Evolutionary conservation across 2,113 vertebrate genomes (phyloP), one percentile per base, ranked within the genome.

Genomic region (Spermophilus dauricus): DNA sequence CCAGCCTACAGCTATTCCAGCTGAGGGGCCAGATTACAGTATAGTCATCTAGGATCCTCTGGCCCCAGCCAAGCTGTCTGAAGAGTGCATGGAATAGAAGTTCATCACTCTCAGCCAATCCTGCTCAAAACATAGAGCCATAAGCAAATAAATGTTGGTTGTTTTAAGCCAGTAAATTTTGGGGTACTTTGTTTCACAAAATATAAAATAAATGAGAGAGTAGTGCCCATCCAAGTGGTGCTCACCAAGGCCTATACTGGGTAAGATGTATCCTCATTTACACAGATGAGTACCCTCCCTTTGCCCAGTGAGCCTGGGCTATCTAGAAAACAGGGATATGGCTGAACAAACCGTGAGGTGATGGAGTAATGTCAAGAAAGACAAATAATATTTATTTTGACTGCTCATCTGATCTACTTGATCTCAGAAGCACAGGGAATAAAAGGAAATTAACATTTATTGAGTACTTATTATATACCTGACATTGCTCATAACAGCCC

Each of bases 131-230:
- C 70, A 9, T 4, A 82, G 67, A 85, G 42, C 32, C 28, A 82
- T 81, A 18, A 91, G 48, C 16, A 81, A 84, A 89, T 26, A 85
- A 67, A 90, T 61, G 18, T 11, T 75, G 16, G 30, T 42, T 81
- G 58, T 78, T 85, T 93, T 26, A 95, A 91, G 24, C 10, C 39
- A 83, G 76, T 87, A 69, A 42, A 6, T 90, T 85, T 95, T 75
- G 0, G 13, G 28, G 37, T 80, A 30, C 51, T 42, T 90, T 90
- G 48, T 81, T 93, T 90, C 76, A 77, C 48, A 83, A 39, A 81
- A 86, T 94, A 51, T 45, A 77, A 39, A 72, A 42, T 93, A 87
- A 86, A 87, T 91, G 51, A 91, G n/a, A 82, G 42, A 76, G 48
- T 51, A 91, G 9, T 30, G 63, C 10, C 24, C 12, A 0, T 78